phyloP scores from a whole-genome alignment of 2,888 invertebrate species.

The Bimastos eiseni region DNA sequence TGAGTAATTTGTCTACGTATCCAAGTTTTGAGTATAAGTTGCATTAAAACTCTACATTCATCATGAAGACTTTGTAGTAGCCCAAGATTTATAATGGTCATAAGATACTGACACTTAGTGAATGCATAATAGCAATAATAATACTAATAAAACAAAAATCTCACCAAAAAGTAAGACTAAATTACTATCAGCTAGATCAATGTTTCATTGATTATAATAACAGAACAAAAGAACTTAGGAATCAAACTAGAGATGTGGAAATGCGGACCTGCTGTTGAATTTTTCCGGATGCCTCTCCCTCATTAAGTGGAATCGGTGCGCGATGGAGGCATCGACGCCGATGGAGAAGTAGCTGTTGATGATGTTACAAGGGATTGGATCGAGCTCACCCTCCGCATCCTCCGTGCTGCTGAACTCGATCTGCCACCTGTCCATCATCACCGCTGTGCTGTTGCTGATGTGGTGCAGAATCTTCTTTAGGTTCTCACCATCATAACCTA shows the following conservation, averaged over 20 bases:
- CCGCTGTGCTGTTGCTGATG: constrained; percentile 78
- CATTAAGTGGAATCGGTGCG: constrained; percentile 95
- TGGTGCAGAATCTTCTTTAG: constrained; percentile 85
- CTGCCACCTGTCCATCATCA: constrained; percentile 94
- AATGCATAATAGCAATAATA: no score
- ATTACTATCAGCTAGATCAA: no score
- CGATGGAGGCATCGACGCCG: constrained; percentile 95
- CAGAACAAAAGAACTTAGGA: not conserved
- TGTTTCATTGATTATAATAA: no score
- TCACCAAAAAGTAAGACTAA: no score
- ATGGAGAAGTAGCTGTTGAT: constrained; percentile 98
- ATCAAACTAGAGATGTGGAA: not conserved
- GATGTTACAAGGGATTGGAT: constrained; percentile 85
- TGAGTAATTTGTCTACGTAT: no score
- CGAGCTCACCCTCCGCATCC: constrained; percentile 49
- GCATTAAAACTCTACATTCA: no score
- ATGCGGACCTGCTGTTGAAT: constrained; percentile 78
- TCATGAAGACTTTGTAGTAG: no score
- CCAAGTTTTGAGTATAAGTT: no score
- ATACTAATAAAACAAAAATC: no score
- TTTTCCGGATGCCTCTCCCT: constrained; percentile 95
- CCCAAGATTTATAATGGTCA: no score
- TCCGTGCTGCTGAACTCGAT: constrained; percentile 81
- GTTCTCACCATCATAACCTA: constrained; percentile 91
- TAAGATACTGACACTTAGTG: no score